These are phyloP conservation scores for Xestia sexstrigata DNA, from an alignment of 2,888 invertebrate species.

Conservation along the genomic window DNA sequence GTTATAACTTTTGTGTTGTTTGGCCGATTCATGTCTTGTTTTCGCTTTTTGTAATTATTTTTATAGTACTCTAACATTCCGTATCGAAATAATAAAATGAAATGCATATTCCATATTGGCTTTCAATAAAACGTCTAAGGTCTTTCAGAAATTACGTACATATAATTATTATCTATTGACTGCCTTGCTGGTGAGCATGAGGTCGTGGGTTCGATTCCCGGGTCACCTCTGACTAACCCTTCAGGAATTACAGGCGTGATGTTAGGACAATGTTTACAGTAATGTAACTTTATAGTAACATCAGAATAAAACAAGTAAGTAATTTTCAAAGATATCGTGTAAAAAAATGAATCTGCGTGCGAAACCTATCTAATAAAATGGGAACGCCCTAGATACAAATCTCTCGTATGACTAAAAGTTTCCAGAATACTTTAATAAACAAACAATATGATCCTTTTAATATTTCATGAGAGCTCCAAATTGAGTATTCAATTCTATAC, in stretches of 20 bases:
- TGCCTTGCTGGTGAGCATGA: too few species aligned
- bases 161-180: too few species aligned
- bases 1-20: too few species aligned
- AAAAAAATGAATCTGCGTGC: neutral
- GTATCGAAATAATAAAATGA: too few species aligned
- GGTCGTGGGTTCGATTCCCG: too few species aligned
- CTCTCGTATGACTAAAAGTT: neutral
- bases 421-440: slow-evolving; percentile 5
- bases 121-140: neutral
- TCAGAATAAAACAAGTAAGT: too few species aligned
- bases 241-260: neutral
- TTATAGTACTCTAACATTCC: too few species aligned
- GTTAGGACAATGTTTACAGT: neutral
- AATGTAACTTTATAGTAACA: neutral
- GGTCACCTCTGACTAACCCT: too few species aligned
- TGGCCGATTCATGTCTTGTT: too few species aligned
- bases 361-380: neutral
- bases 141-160: neutral
- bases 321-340: too few species aligned
- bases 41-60: too few species aligned
- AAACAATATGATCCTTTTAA: slow-evolving; percentile 9
- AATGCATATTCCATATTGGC: too few species aligned
- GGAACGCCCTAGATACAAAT: neutral
- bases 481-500: slow-evolving; percentile 5
- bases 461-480: slow-evolving; percentile 20